Evolutionary conservation across 2,888 invertebrate genomes (phyloP).

Genomic region (Sicus ferrugineus): DNA sequence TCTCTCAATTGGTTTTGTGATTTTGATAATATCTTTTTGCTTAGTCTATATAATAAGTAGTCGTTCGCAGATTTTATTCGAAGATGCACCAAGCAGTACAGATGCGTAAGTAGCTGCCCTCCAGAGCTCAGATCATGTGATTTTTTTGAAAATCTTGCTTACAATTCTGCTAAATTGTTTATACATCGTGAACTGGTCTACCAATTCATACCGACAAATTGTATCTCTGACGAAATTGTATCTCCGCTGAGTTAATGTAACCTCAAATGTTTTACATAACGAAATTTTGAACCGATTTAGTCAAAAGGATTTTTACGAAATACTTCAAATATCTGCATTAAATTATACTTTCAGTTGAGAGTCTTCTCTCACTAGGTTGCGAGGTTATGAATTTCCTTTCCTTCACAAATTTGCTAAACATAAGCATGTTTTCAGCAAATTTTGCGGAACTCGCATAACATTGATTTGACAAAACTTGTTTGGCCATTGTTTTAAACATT

Average conservation of each 20-base stretch:
- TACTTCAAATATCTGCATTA: neutral
- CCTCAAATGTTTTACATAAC: neutral
- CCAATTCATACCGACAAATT: no score
- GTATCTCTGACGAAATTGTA: no score
- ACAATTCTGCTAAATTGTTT: no score
- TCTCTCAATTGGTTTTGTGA: conserved; percentile 59
- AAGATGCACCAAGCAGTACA: conserved; percentile 56
- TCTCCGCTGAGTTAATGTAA: no score
- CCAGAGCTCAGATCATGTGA: no score
- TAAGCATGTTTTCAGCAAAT: no score
- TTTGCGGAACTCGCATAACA: no score
- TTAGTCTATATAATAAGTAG: conserved; percentile 62
- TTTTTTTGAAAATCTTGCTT: no score
- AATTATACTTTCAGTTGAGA: neutral
- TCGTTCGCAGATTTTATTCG: conserved; percentile 61
- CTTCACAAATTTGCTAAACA: no score
- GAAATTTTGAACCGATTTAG: neutral
- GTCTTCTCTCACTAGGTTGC: neutral
- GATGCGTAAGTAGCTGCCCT: conserved; percentile 56
- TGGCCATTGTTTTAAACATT: neutral
- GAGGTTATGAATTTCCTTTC: no score
- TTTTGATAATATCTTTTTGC: conserved; percentile 61
- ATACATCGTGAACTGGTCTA: no score
- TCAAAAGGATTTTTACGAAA: neutral
- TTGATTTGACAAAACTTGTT: no score